Conservation (phyloP, 2,797 vertebrate genomes). For the Danio kyathit region DNA sequence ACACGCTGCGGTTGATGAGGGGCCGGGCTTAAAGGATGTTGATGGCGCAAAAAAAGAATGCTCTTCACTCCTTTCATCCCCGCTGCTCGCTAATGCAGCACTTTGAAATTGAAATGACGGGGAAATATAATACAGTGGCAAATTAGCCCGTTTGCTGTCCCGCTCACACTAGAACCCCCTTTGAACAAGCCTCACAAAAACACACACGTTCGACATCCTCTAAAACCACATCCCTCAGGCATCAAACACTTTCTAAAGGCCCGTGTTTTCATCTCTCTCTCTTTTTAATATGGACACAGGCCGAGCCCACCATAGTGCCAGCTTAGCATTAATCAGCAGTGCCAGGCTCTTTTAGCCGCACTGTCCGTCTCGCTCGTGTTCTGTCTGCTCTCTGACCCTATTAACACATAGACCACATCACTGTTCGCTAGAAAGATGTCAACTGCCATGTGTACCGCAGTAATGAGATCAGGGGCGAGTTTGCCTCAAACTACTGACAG, state of each 20-base stretch:
- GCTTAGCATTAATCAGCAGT: slow-evolving; percentile 65
- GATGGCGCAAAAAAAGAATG: slow-evolving; percentile 37
- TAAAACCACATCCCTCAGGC: slow-evolving; percentile 23
- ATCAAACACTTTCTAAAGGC: slow-evolving; percentile 28
- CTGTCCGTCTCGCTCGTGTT: slow-evolving; percentile 27
- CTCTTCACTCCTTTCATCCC: slow-evolving; percentile 58
- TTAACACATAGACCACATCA: slow-evolving; percentile 37
- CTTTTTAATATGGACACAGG: neutral
- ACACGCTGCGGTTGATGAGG: slow-evolving; percentile 40
- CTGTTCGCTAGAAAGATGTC: slow-evolving; percentile 44
- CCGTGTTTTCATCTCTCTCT: slow-evolving; percentile 16
- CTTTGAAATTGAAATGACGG: slow-evolving; percentile 86
- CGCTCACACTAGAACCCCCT: slow-evolving; percentile 67
- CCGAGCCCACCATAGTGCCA: slow-evolving; percentile 32
- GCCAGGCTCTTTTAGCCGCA: slow-evolving; percentile 38
- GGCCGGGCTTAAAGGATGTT: slow-evolving; percentile 49
- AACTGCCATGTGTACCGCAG: slow-evolving; percentile 29
- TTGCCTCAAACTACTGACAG: slow-evolving; percentile 35
- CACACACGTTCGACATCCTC: slow-evolving; percentile 13
- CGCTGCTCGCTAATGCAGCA: slow-evolving; percentile 75
- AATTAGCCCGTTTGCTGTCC: slow-evolving; percentile 78
- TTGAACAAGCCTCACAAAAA: slow-evolving; percentile 68
- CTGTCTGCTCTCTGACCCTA: slow-evolving; percentile 32
- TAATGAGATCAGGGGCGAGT: slow-evolving; percentile 46
- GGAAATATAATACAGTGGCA: slow-evolving; percentile 78